Evolutionary conservation across 2,797 vertebrate genomes (phyloP).

Genomic region (Enteromius viviparus): DNA sequence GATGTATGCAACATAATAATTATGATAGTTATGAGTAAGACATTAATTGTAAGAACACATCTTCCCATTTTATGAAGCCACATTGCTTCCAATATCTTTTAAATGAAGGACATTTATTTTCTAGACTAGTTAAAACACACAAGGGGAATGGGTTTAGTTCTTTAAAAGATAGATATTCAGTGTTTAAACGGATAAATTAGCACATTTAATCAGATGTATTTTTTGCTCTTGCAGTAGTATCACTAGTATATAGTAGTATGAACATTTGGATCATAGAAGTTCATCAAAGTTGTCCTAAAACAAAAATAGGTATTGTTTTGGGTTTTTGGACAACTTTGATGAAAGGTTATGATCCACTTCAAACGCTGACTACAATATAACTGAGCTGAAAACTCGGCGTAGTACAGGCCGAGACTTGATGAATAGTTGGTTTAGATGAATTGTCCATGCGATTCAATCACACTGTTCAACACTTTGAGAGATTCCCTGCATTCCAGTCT

Average conservation of each 20-base stretch:
- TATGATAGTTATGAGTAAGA: slow-evolving; percentile 27
- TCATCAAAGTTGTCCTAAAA: too few relatives aligned
- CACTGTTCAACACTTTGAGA: not conserved
- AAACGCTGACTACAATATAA: not conserved
- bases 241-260: not conserved
- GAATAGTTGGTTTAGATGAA: too few relatives aligned
- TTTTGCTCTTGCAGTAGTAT: not conserved
- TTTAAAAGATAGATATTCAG: not conserved
- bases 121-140: not conserved
- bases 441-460: not conserved
- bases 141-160: not conserved
- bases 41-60: slow-evolving; percentile 12
- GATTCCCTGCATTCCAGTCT: not conserved
- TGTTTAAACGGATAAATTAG: not conserved
- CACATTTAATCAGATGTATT: not conserved
- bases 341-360: too few relatives aligned
- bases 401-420: too few relatives aligned
- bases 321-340: too few relatives aligned
- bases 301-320: too few relatives aligned
- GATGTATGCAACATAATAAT: not conserved
- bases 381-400: not conserved
- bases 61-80: not conserved
- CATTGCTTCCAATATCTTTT: not conserved
- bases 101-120: not conserved
- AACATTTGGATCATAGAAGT: too few relatives aligned